Base-by-base conservation (phyloP, 2,888 invertebrate genomes). In the Periphyllus acericola region DNA sequence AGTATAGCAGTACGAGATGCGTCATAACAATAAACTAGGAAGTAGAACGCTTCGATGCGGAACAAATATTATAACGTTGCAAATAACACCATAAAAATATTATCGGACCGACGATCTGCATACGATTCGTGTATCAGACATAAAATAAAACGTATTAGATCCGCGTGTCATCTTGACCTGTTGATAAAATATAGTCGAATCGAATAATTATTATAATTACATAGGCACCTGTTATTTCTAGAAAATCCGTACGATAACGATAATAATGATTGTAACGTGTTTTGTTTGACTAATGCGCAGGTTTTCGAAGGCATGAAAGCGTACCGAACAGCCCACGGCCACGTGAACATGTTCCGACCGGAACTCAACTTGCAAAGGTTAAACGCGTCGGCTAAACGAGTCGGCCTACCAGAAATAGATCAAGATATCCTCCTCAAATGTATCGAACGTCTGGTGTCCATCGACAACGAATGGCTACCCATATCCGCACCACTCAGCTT, bases 221-320 rank as follows among this genome's bases (percentile, higher is more conserved):
- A n/a, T n/a, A n/a, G n/a, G n/a, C n/a, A n/a, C n/a, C n/a, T n/a
- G n/a, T n/a, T n/a, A n/a, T n/a, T n/a, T n/a, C n/a, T n/a, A n/a
- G n/a, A 11, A 46, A 46, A 46, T 11, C 46, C 46, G 46, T 46
- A 11, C 11, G 11, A 46, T n/a, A n/a, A n/a, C 36, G 36, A 11
- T 55, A 80, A 29, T 55, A 40, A 32, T 78, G 14, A 36, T 55
- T 32, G 66, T 66, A 11, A 52, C 9, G 8, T 29, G n/a, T 71
- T 34, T 29, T 14, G 29, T 88, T 29, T 86, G 46, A 46, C 14
- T 32, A 89, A 80, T 91, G 91, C 92, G 46, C 92, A 99, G 98
- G 93, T 99, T 90, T 99, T 99, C 91, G 99, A 99, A 94, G 99
- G 99, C 85, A 94, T 99, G 94, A 99, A 99, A 92, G 99, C 98